phyloP scores from a whole-genome alignment of 2,113 vertebrate species.

The Trichechus manatus region DNA sequence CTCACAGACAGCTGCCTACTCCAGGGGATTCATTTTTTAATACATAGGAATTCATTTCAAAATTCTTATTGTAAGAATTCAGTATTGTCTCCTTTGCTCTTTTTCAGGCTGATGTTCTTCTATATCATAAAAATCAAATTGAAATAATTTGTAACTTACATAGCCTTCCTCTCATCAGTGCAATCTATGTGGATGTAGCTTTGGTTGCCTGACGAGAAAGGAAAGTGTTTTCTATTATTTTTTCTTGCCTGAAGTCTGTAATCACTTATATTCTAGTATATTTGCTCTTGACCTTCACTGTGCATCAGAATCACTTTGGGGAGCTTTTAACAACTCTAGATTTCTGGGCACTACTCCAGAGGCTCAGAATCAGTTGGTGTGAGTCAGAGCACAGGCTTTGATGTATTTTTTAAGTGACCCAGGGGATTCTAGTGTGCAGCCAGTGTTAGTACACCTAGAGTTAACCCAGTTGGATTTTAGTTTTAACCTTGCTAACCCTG shows the following conservation, averaged over 20 bases:
- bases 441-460: background rate
- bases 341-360: background rate
- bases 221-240: background rate
- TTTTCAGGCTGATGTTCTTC: conserved; percentile 8
- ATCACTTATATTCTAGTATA: background rate
- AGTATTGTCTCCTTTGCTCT: background rate
- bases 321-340: background rate
- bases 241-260: background rate
- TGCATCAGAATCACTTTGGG: background rate
- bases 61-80: conserved; percentile 32
- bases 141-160: background rate
- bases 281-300: background rate
- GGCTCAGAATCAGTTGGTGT: background rate
- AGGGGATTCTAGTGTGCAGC: background rate
- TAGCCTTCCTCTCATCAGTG: background rate
- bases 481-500: background rate
- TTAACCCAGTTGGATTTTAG: background rate
- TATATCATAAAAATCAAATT: background rate
- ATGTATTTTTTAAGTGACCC: background rate
- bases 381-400: background rate
- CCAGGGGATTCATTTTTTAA: background rate
- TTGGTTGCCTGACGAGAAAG: conserved; percentile 2
- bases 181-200: background rate
- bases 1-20: background rate
- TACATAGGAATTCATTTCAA: background rate